Conservation (phyloP, 2,888 invertebrate genomes). For the Chelonus formosanus region DNA sequence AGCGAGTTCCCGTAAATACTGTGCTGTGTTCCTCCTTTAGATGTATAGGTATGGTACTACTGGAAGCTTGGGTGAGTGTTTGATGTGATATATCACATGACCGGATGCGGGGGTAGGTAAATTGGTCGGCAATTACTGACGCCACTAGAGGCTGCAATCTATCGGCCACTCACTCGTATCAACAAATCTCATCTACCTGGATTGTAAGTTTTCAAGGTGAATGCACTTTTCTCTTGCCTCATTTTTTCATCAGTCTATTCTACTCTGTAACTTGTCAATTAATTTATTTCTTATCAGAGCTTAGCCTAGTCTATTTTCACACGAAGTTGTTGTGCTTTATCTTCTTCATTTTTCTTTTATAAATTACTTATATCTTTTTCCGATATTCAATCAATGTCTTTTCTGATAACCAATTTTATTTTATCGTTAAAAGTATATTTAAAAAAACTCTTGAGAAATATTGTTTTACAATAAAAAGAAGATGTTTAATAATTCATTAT, state of each 20-base stretch:
- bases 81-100: constrained; percentile 62
- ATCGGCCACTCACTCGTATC: constrained; percentile 58
- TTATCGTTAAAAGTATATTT: no score
- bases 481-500: no score
- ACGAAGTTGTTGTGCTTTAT: no score
- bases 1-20: constrained; percentile 53
- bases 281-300: no score
- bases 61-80: constrained; percentile 53
- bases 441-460: no score
- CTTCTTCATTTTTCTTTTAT: no score
- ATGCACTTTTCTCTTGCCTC: constrained; percentile 13
- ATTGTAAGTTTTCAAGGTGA: constrained; percentile 23
- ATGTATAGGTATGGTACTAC: constrained; percentile 40
- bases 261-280: no score
- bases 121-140: constrained; percentile 65
- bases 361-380: no score
- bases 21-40: constrained; percentile 20
- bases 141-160: constrained; percentile 61
- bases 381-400: no score
- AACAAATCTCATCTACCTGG: constrained; percentile 27
- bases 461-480: no score
- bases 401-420: no score
- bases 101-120: constrained; percentile 66
- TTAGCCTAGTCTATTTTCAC: not conserved
- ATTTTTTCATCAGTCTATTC: not conserved